Evolutionary conservation across 2,888 invertebrate species (phyloP), one percentile per base, ranked within the genome.

Genomic region (Thelaira solivaga): DNA sequence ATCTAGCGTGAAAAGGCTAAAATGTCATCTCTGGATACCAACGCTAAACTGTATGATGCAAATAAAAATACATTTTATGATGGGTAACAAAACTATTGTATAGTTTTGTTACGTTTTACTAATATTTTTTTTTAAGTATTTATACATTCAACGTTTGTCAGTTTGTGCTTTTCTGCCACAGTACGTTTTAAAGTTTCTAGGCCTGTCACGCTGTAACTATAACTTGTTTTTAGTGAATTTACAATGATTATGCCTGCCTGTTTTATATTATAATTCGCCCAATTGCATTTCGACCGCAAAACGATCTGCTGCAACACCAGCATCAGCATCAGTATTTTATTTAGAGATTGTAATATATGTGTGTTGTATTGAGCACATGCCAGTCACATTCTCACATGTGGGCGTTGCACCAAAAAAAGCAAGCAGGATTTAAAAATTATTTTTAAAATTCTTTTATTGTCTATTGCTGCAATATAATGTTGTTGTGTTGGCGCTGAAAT

Each of bases 341-440:
- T 39, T 64, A 45, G 34, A 57, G 26, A 59, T 69, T 69, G 64
- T 24, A 13, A 29, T 31, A n/a, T n/a, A n/a, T n/a, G n/a, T 55
- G 61, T 68, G 47, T 65, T 31, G 57, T 24, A 51, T 65, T 64
- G 57, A 64, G 74, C 78, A 74, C 78, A 78, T 74, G 78, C 78
- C 78, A 78, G 61, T 64, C 57, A 64, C 73, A 78, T 64, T 72
- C 55, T 74, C 74, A 74, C 59, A 74, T 68, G 68, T 69, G 74
- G 69, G 69, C 74, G 67, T 78, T 74, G 69, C 74, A 74, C 59
- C 45, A 67, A 55, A 71, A 36, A 49, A 47, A 49, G 16, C 53
- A 55, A 26, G 16, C 72, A 72, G 55, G 61, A 61, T 77, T 57
- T 55, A 57, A 18, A 47, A 59, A 26, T 34, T 39, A 49, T 29